A percentile compares a stretch with the other conserved stretches of the same genome.
Conservation (phyloP, 1,140 invertebrate species). For the Bombus difficillimus region DNA sequence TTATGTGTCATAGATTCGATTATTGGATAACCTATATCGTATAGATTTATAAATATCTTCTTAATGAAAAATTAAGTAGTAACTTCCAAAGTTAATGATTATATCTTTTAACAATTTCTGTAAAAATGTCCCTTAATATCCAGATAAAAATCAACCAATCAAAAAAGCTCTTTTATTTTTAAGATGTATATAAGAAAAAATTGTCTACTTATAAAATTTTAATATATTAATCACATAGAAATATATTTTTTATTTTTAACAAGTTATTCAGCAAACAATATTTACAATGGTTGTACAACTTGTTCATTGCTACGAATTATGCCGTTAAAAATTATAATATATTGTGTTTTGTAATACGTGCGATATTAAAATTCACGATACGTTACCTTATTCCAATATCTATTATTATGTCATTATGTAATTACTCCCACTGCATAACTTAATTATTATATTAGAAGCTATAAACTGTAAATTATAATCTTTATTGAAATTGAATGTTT, state of each 20-base stretch:
- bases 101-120: background rate
- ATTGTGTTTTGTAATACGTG: background rate
- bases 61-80: background rate
- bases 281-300: background rate
- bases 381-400: background rate
- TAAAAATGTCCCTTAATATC: background rate
- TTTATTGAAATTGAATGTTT: background rate
- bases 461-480: background rate
- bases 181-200: background rate
- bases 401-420: background rate
- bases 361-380: background rate
- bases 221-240: background rate
- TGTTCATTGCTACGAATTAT: background rate
- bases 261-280: background rate
- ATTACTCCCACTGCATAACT: background rate
- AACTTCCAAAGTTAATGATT: background rate
- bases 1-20: background rate
- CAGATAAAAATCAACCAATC: conserved; percentile 6
- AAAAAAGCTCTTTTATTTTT: too few relatives aligned
- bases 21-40: background rate
- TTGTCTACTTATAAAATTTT: background rate
- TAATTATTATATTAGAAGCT: background rate
- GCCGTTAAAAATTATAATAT: background rate
- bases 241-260: background rate
- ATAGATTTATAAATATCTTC: background rate